Evolutionary conservation across 2,113 vertebrate species (phyloP).

Genomic region (Marmota monax): DNA sequence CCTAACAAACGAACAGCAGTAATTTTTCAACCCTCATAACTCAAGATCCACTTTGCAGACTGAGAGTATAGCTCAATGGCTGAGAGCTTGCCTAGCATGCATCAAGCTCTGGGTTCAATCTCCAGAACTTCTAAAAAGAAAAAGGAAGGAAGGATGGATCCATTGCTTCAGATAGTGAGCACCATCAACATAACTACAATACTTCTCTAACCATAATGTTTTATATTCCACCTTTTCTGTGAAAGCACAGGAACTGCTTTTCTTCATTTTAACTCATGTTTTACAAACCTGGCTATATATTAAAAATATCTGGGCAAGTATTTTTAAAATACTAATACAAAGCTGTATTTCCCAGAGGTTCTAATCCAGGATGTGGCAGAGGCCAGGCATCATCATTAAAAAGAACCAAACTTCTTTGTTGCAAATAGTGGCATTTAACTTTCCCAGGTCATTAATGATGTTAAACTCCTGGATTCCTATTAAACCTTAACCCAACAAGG

Average conservation of each 20-base stretch:
- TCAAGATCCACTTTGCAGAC: neutral
- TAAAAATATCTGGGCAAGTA: conserved; percentile 20
- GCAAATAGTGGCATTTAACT: neutral
- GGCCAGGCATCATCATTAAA: neutral
- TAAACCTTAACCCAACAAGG: neutral
- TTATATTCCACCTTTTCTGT: neutral
- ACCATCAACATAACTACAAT: neutral
- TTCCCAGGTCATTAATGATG: neutral
- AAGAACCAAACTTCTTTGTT: neutral
- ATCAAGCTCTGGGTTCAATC: neutral
- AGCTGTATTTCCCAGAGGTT: neutral
- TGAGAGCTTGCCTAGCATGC: neutral
- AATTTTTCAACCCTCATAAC: neutral
- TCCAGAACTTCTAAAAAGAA: neutral
- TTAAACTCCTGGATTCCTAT: neutral
- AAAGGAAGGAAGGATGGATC: neutral
- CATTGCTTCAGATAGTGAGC: neutral
- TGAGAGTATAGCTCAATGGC: neutral
- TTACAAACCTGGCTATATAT: conserved; percentile 45
- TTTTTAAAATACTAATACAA: neutral
- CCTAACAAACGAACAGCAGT: neutral
- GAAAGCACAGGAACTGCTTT: neutral
- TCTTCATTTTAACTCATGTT: neutral
- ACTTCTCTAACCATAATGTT: neutral
- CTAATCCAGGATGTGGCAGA: neutral